A percentile compares a stretch with the other conserved stretches of the same genome.
These are phyloP conservation scores for Cettia cetti DNA, from an alignment of 2,113 vertebrate genomes.

Conservation along the genomic window DNA sequence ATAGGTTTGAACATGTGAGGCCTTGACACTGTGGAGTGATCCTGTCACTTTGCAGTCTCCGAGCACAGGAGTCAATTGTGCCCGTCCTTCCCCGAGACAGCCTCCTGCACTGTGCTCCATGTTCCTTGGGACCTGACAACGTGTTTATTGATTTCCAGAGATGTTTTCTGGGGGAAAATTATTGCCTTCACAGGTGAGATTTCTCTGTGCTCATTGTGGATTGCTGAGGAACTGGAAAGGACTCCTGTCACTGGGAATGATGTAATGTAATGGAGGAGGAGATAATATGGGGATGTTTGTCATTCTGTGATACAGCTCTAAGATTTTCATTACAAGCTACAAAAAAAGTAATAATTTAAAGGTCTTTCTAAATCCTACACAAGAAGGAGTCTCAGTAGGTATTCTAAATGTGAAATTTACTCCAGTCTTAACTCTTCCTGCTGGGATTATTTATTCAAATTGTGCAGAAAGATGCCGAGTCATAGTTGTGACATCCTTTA, in stretches of 20 bases:
- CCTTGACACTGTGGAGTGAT: neutral
- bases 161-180: neutral
- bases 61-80: neutral
- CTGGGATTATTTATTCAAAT: neutral
- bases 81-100: fast-evolving
- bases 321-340: neutral
- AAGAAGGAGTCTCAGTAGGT: neutral
- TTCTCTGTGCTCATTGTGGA: neutral
- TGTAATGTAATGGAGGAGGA: neutral
- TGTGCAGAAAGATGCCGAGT: neutral
- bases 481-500: neutral
- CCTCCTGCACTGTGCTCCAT: neutral
- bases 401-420: neutral
- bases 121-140: neutral
- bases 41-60: neutral
- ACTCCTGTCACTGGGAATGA: neutral
- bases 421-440: neutral
- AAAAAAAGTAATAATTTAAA: constrained; percentile 4
- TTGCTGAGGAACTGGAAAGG: neutral
- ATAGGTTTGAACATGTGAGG: neutral
- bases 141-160: neutral
- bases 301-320: neutral
- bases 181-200: neutral
- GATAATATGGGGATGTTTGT: neutral
- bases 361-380: neutral